A percentile compares a stretch with the other conserved stretches of the same genome.
phyloP scores from a whole-genome alignment of 2,888 invertebrate species.

The Parelbella ahira region DNA sequence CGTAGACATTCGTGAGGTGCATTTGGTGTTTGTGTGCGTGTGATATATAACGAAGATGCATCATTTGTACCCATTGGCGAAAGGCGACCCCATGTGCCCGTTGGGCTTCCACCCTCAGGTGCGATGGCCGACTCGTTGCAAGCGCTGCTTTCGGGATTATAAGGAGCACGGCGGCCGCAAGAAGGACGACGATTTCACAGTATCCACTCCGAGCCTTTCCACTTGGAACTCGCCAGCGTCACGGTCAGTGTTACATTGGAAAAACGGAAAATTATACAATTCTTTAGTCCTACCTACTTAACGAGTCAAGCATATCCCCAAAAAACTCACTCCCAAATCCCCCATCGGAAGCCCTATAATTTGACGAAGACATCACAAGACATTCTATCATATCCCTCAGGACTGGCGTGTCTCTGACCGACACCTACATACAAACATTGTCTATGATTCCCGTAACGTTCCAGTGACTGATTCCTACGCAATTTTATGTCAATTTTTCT shows the following conservation, averaged over 20 bases:
- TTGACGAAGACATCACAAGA: too few species aligned
- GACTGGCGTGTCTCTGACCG: too few species aligned
- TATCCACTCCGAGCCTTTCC: conserved; percentile 89
- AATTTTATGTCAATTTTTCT: too few species aligned
- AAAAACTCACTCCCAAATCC: too few species aligned
- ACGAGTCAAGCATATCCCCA: too few species aligned
- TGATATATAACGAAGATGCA: conserved; percentile 78
- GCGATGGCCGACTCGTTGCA: conserved; percentile 95
- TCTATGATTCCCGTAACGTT: too few species aligned
- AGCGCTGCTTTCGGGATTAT: conserved; percentile 95
- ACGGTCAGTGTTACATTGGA: conserved; percentile 76
- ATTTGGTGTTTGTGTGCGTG: conserved; percentile 52
- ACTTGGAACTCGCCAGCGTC: conserved; percentile 81
- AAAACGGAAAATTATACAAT: too few species aligned
- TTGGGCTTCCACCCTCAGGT: conserved; percentile 97
- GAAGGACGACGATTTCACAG: conserved; percentile 84
- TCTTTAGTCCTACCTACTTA: too few species aligned
- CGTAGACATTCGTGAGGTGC: conserved; percentile 68
- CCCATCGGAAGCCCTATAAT: too few species aligned
- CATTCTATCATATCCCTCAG: too few species aligned
- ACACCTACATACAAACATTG: too few species aligned
- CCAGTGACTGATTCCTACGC: too few species aligned
- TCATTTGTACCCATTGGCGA: conserved; percentile 88
- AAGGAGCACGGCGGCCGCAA: conserved; percentile 92
- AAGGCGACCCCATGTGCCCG: conserved; percentile 94